Evolutionary conservation across 2,888 invertebrate species (phyloP).

Genomic region (Leptura quadrifasciata): DNA sequence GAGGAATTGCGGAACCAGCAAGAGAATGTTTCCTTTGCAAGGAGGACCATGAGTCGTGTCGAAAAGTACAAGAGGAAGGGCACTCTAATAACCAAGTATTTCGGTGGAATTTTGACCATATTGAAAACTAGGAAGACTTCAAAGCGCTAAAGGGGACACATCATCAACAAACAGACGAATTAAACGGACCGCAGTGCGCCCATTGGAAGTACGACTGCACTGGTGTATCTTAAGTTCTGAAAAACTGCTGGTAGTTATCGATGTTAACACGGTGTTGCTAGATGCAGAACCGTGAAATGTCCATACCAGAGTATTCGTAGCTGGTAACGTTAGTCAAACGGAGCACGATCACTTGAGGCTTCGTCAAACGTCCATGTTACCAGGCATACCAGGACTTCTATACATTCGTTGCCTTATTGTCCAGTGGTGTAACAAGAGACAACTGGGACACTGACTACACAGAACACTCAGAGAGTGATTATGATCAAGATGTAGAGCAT

Average conservation of each 20-base stretch:
- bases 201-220: slow-evolving; percentile 84
- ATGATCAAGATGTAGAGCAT: too few species aligned
- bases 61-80: slow-evolving; percentile 53
- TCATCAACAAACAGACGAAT: slow-evolving; percentile 57
- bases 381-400: too few species aligned
- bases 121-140: slow-evolving; percentile 66
- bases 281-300: too few species aligned
- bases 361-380: too few species aligned
- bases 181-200: slow-evolving; percentile 89
- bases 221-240: slow-evolving; percentile 78
- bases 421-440: too few species aligned
- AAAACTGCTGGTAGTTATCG: slow-evolving; percentile 80
- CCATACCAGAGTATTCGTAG: too few species aligned
- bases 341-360: too few species aligned
- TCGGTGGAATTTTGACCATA: slow-evolving; percentile 59
- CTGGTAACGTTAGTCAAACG: too few species aligned
- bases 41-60: slow-evolving; percentile 61
- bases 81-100: slow-evolving; percentile 59
- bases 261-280: too few species aligned
- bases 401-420: too few species aligned
- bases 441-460: too few species aligned
- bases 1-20: slow-evolving; percentile 79
- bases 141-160: slow-evolving; percentile 63
- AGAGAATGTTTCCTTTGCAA: slow-evolving; percentile 88
- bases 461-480: too few species aligned